phyloP scores from a whole-genome alignment of 2,888 invertebrate species.

The Scelioninae gen. 1 region DNA sequence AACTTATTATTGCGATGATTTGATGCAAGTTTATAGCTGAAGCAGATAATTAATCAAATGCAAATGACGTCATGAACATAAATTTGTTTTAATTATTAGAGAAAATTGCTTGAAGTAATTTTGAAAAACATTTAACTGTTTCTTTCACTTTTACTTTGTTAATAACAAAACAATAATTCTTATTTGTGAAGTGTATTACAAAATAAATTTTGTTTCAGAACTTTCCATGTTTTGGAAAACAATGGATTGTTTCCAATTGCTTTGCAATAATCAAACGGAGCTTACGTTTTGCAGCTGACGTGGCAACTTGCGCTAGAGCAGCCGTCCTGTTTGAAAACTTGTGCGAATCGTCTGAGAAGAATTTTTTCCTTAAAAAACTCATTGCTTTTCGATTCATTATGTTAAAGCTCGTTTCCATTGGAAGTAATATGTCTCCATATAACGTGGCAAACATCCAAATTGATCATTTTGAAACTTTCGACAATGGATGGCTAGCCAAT shows the following conservation, averaged over 20 bases:
- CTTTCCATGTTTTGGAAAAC: slow-evolving; percentile 24
- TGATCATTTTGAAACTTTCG: slow-evolving; percentile 63
- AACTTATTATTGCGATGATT: too few species aligned
- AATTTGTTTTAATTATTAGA: too few species aligned
- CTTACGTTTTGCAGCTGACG: slow-evolving; percentile 44
- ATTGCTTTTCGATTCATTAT: slow-evolving; percentile 60
- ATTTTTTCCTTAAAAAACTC: slow-evolving; percentile 41
- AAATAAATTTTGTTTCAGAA: slow-evolving; percentile 19
- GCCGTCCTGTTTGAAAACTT: slow-evolving; percentile 43
- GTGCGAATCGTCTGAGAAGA: slow-evolving; percentile 40
- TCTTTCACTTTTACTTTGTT: neutral
- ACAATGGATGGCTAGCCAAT: slow-evolving; percentile 51
- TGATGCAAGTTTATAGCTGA: too few species aligned
- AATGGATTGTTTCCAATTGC: slow-evolving; percentile 39
- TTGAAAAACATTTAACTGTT: neutral
- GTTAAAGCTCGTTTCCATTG: slow-evolving; percentile 55
- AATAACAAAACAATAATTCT: neutral
- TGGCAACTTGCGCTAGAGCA: slow-evolving; percentile 38
- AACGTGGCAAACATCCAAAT: slow-evolving; percentile 66
- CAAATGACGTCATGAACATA: too few species aligned
- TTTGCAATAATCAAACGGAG: slow-evolving; percentile 21
- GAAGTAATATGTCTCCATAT: slow-evolving; percentile 61
- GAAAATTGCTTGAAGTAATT: neutral
- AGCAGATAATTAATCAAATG: too few species aligned
- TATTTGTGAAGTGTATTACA: slow-evolving; percentile 9